A percentile compares a stretch with the other conserved stretches of the same genome.
These are phyloP conservation scores for Seriola dumerili DNA, from an alignment of 2,113 vertebrate genomes.

Conservation along the genomic window DNA sequence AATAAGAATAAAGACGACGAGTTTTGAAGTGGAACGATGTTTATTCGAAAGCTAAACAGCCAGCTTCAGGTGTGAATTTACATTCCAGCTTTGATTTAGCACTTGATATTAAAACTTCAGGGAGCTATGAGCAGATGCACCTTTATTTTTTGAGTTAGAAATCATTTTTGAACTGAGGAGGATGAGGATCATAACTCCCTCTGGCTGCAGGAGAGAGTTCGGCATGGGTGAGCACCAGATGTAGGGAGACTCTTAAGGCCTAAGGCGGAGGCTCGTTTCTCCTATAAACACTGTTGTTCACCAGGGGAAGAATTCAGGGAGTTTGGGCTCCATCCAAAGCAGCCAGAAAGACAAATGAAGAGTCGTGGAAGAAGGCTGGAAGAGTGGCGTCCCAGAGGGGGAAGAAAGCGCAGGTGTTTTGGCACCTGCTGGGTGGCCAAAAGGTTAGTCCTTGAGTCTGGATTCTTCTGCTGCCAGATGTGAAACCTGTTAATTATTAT, in stretches of 20 bases:
- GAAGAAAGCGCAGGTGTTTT: slow-evolving; percentile 62
- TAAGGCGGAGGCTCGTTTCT: slow-evolving; percentile 44
- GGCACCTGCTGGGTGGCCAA: slow-evolving; percentile 64
- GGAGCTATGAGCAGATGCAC: slow-evolving; percentile 6
- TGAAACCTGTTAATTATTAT: slow-evolving; percentile 20
- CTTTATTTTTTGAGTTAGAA: slow-evolving; percentile 28
- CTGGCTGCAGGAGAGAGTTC: slow-evolving; percentile 20
- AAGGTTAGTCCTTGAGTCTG: slow-evolving; percentile 10
- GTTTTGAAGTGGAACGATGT: slow-evolving; percentile 1
- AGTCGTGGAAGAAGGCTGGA: slow-evolving; percentile 8
- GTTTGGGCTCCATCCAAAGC: slow-evolving; percentile 55
- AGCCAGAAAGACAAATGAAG: slow-evolving; percentile 32
- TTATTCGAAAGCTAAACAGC: slow-evolving; percentile 10
- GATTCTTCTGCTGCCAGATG: slow-evolving; percentile 36
- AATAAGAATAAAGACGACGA: background rate
- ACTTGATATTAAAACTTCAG: background rate
- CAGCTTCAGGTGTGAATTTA: slow-evolving; percentile 17
- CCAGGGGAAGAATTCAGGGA: slow-evolving; percentile 42
- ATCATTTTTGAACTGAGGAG: background rate
- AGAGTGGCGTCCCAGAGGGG: background rate
- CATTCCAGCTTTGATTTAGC: slow-evolving; percentile 42
- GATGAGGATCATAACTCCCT: slow-evolving; percentile 23
- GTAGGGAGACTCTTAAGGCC: slow-evolving; percentile 38
- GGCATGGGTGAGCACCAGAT: slow-evolving; percentile 57
- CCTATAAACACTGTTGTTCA: slow-evolving; percentile 46